A percentile compares a stretch with the other conserved stretches of the same genome.
Conservation (phyloP, 1,140 invertebrate genomes). For the Mizuhopecten yessoensis region DNA sequence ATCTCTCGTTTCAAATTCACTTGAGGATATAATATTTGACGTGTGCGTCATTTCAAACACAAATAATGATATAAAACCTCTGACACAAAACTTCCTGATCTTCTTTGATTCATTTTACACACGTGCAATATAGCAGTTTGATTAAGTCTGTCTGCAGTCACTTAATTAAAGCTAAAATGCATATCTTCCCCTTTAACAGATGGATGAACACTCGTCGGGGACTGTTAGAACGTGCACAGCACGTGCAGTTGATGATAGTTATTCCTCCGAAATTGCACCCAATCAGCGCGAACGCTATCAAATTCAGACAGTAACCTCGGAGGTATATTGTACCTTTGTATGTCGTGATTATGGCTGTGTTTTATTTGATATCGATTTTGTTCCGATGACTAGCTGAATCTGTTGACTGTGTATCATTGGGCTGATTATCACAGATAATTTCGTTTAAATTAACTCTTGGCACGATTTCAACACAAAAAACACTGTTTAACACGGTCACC, state of each 20-base stretch:
- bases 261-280: constrained; percentile 17
- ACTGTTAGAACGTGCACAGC: background rate
- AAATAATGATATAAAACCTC: background rate
- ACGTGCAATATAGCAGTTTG: background rate
- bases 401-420: background rate
- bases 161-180: constrained; percentile 25
- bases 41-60: too few relatives aligned
- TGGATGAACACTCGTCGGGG: background rate
- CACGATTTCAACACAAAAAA: constrained; percentile 33
- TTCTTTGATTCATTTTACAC: background rate
- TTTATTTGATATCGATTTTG: background rate
- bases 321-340: constrained; percentile 4
- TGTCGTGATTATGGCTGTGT: background rate
- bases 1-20: too few relatives aligned
- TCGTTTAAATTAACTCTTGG: constrained; percentile 34
- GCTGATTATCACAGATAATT: constrained; percentile 27
- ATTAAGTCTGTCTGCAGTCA: background rate
- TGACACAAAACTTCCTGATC: background rate
- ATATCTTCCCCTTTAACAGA: background rate
- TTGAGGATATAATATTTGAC: too few relatives aligned
- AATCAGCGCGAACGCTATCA: background rate
- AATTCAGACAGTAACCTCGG: background rate
- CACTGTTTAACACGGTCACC: background rate
- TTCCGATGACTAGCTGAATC: background rate
- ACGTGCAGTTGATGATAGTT: background rate